A percentile compares a stretch with the other conserved stretches of the same genome.
Conservation (phyloP, 1,140 invertebrate genomes). For the Drosophila micromelanica region DNA sequence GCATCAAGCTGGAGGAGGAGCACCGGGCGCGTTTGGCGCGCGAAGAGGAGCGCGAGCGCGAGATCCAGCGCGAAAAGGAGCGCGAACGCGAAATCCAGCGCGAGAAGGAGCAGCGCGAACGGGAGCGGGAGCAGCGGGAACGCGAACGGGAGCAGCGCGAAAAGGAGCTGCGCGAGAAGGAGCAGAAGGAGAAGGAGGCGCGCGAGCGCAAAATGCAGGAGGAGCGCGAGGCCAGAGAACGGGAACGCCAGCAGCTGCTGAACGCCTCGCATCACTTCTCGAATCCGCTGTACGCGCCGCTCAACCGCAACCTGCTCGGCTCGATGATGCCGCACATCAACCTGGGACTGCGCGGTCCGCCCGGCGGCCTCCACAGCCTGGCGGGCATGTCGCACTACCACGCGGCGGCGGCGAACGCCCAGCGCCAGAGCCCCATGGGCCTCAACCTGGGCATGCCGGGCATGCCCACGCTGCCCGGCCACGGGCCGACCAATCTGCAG, state of each 20-base stretch:
- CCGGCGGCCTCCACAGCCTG: conserved; percentile 63
- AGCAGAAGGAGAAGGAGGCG: conserved; percentile 75
- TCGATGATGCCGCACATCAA: conserved; percentile 80
- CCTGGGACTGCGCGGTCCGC: conserved; percentile 70
- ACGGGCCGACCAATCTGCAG: conserved; percentile 72
- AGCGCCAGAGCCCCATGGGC: conserved; percentile 79
- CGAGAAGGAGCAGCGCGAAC: conserved; percentile 82
- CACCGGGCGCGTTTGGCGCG: conserved; percentile 86
- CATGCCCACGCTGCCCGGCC: conserved; percentile 63
- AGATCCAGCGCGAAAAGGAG: conserved; percentile 85
- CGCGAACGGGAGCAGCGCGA: conserved; percentile 82
- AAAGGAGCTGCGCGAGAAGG: conserved; percentile 72
- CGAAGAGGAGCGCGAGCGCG: conserved; percentile 87
- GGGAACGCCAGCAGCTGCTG: conserved; percentile 74
- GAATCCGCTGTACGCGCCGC: conserved; percentile 75
- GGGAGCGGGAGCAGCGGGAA: conserved; percentile 78
- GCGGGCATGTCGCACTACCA: conserved; percentile 80
- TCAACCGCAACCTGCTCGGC: conserved; percentile 73
- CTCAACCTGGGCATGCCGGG: conserved; percentile 74
- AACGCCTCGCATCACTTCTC: conserved; percentile 81
- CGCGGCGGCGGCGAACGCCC: conserved; percentile 71
- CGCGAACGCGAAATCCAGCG: conserved; percentile 83
- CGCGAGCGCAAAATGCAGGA: conserved; percentile 71
- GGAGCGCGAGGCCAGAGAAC: conserved; percentile 65
- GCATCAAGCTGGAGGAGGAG: conserved; percentile 88